Conservation (phyloP, 2,113 vertebrate species). For the Crocuta crocuta region DNA sequence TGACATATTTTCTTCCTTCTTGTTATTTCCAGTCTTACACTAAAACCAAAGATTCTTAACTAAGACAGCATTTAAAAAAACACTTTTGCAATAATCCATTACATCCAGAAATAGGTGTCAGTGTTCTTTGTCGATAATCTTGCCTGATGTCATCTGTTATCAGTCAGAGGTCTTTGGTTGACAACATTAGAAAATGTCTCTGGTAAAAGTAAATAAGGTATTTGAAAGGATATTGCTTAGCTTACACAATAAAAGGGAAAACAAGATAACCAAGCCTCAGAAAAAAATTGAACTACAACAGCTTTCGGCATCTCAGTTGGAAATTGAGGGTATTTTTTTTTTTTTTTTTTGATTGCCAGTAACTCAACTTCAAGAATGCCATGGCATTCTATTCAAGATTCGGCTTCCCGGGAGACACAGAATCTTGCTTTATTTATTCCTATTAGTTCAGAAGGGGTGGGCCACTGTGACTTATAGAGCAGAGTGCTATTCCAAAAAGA, state of each 20-base stretch:
- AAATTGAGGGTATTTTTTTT: background rate
- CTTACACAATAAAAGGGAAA: background rate
- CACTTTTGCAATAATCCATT: background rate
- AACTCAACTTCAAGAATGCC: background rate
- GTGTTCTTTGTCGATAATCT: background rate
- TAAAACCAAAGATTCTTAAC: background rate
- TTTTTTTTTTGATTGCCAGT: background rate
- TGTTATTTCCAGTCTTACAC: background rate
- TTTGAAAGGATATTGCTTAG: background rate
- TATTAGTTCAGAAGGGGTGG: background rate
- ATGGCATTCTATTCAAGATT: background rate
- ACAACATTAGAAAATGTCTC: background rate
- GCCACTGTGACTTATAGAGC: background rate
- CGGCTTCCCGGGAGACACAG: background rate
- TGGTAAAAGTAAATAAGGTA: background rate
- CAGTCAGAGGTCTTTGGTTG: background rate
- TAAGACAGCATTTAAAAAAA: background rate
- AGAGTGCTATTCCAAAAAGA: background rate
- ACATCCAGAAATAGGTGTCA: background rate
- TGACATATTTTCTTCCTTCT: background rate
- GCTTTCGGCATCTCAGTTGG: background rate
- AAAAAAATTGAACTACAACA: background rate
- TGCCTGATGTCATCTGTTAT: background rate
- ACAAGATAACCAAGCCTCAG: background rate
- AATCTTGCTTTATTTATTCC: background rate